Conservation (phyloP, 2,888 invertebrate genomes). For the Eupithecia centaureata region DNA sequence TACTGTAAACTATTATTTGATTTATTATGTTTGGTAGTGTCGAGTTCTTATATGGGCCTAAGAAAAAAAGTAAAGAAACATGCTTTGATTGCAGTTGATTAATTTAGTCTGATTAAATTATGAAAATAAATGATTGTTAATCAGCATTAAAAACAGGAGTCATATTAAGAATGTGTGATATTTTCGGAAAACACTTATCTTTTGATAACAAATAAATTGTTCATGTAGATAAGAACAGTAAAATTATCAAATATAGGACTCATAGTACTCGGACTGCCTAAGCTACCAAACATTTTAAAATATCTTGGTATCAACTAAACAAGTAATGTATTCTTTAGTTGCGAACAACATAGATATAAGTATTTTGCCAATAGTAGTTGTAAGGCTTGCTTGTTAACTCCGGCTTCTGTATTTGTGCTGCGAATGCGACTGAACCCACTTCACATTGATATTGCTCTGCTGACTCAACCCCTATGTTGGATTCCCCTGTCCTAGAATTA, state of each 20-base stretch:
- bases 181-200: background rate
- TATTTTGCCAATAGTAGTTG: constrained; percentile 65
- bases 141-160: background rate
- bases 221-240: background rate
- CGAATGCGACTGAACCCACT: constrained; percentile 37
- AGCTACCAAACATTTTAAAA: constrained; percentile 38
- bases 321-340: constrained; percentile 41
- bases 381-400: constrained; percentile 57
- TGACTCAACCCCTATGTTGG: background rate
- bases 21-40: constrained; percentile 43
- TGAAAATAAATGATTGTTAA: background rate
- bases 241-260: background rate
- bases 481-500: background rate
- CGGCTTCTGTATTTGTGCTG: constrained; percentile 35
- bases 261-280: constrained; percentile 14
- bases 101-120: background rate
- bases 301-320: constrained; percentile 24
- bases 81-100: background rate
- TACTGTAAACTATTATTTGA: constrained; percentile 58
- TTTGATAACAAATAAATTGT: background rate
- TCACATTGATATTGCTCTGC: constrained; percentile 7
- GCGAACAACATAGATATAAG: constrained; percentile 49
- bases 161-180: background rate
- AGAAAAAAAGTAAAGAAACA: background rate
- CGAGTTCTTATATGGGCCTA: constrained; percentile 3